These are phyloP conservation scores for Eupeodes luniger DNA, from an alignment of 2,888 invertebrate species.

Conservation along the genomic window DNA sequence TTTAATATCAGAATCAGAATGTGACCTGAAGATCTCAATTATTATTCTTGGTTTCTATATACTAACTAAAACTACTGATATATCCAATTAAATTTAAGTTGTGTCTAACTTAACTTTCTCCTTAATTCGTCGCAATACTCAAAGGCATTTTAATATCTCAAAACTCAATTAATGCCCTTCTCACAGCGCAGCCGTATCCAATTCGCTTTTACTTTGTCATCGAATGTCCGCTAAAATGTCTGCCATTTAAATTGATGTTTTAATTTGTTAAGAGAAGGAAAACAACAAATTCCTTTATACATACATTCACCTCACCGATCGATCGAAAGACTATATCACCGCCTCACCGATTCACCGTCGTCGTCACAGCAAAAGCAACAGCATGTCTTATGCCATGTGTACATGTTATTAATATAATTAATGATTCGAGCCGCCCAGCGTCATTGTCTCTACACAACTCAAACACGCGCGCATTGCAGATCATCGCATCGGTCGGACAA, in stretches of 20 bases:
- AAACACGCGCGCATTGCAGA: slow-evolving; percentile 64
- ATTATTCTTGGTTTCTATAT: background rate
- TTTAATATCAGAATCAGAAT: too few relatives aligned
- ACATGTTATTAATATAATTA: slow-evolving; percentile 75
- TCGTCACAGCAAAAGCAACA: slow-evolving; percentile 7
- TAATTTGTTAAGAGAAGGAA: slow-evolving; percentile 64
- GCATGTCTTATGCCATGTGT: slow-evolving; percentile 62
- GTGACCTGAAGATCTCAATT: too few relatives aligned
- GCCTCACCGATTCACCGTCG: background rate
- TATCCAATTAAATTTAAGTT: background rate
- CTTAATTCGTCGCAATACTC: slow-evolving; percentile 3
- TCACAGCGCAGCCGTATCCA: background rate
- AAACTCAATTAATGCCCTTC: slow-evolving; percentile 33
- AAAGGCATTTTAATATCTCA: slow-evolving; percentile 9
- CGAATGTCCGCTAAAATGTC: slow-evolving; percentile 64
- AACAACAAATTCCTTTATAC: slow-evolving; percentile 21
- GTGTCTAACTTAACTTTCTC: background rate
- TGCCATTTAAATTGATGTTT: slow-evolving; percentile 67
- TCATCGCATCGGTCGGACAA: slow-evolving; percentile 63
- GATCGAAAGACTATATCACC: slow-evolving; percentile 19
- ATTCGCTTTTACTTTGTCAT: slow-evolving; percentile 53
- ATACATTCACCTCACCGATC: background rate
- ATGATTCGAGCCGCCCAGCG: slow-evolving; percentile 73
- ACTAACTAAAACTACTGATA: background rate
- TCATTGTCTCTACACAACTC: slow-evolving; percentile 59